Conservation (phyloP, 2,113 vertebrate species). For the Ageneiosus marmoratus region DNA sequence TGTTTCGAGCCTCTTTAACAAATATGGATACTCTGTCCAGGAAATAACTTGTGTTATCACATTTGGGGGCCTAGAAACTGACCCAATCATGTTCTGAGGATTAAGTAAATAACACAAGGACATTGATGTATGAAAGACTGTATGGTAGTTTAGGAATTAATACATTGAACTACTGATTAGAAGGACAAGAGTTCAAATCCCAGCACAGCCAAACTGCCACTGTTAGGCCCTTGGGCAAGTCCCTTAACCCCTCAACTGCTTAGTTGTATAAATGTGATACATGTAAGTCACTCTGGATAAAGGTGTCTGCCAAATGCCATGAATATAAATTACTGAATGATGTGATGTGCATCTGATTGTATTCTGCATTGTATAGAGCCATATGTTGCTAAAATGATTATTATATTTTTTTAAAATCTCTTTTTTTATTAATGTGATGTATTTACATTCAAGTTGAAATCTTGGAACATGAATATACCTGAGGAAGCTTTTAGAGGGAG, state of each 20-base stretch:
- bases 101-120: background rate
- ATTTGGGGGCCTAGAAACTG: background rate
- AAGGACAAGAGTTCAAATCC: too few species aligned
- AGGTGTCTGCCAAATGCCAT: too few species aligned
- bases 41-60: background rate
- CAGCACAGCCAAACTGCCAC: too few species aligned
- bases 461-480: conserved; percentile 58
- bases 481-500: conserved; percentile 88
- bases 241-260: too few species aligned
- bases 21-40: background rate
- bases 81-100: background rate
- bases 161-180: too few species aligned
- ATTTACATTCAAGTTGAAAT: background rate
- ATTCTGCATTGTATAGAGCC: background rate
- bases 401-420: background rate
- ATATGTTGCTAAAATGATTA: background rate
- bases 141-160: too few species aligned
- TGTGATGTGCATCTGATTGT: background rate
- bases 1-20: background rate
- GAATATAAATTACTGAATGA: background rate
- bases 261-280: too few species aligned
- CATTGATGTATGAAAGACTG: too few species aligned
- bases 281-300: too few species aligned
- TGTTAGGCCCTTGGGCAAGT: too few species aligned
- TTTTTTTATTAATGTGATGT: background rate